Evolutionary conservation across 2,797 vertebrate genomes (phyloP), one percentile per base, ranked within the genome.

Genomic region (Spea hammondii): DNA sequence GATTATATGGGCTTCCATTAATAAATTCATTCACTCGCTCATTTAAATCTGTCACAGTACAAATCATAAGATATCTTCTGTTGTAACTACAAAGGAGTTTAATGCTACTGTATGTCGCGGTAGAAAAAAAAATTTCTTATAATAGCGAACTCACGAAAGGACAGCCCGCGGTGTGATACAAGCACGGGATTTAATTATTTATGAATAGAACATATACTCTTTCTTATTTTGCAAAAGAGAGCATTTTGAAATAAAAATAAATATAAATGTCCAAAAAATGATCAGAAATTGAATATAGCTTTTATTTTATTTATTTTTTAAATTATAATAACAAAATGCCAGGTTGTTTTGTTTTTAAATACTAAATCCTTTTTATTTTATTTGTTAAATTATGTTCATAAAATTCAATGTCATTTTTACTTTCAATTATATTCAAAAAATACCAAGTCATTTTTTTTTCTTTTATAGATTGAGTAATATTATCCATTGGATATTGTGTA

Each of bases 111-210:
- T 32, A 32, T 32, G 32, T 53, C 7, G 71, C 11, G 57, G 44
- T 66, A 65, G 17, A 66, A 9, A 72, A 72, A 46, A 72, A 74
- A 74, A 64, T 11, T 32, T 45, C 72, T 69, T 12, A 8, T 60
- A 68, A 74, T 79, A 51, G 68, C 17, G 59, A 70, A 69, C 46
- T 72, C 49, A 32, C 54, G 57, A 64, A 44, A 73, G 50, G 71
- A 79, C 55, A 54, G 44, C 72, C 78, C n/a, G 65, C 32, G 71
- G 65, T 53, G 72, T 54, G 32, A 45, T 60, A 50, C 53, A 45
- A 64, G 53, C 57, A 68, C 68, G 72, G 65, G 74, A 79, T 79
- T 74, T 74, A 79, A 79, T 74, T 79, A 79, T 79, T 68, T 79
- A 79, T 79, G 78, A 79, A 79, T 14, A 74, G 66, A 69, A 70